phyloP scores from a whole-genome alignment of 2,888 invertebrate genomes.

The Dyspetes luteomarginatus region DNA sequence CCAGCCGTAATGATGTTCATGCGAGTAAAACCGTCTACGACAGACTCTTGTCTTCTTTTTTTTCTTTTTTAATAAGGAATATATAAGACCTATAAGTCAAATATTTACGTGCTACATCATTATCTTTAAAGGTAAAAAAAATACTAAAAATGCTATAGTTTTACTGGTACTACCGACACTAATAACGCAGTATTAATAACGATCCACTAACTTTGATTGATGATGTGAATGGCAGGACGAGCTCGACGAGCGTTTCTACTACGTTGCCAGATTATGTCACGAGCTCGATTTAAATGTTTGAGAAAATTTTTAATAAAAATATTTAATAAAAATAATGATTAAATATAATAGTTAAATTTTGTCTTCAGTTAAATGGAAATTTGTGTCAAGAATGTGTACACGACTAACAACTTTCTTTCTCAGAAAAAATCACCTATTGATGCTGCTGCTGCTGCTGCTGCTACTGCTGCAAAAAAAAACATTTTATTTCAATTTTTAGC shows the following conservation, averaged over 20 bases:
- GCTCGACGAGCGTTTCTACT: slow-evolving; percentile 43
- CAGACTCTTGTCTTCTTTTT: background rate
- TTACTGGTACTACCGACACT: slow-evolving; percentile 58
- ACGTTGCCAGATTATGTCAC: slow-evolving; percentile 48
- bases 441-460: no score
- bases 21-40: slow-evolving; percentile 37
- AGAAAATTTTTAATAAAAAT: slow-evolving; percentile 56
- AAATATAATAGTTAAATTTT: no score
- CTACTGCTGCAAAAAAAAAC: no score
- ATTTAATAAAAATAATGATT: slow-evolving; percentile 7
- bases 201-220: slow-evolving; percentile 59
- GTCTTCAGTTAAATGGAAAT: background rate
- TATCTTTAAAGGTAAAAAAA: slow-evolving; percentile 24
- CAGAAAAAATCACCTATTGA: no score
- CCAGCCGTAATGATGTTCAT: slow-evolving; percentile 51
- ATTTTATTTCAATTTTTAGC: no score
- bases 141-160: slow-evolving; percentile 27
- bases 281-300: slow-evolving; percentile 49
- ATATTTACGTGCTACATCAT: slow-evolving; percentile 58
- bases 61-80: slow-evolving; percentile 38
- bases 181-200: slow-evolving; percentile 62
- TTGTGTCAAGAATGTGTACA: no score
- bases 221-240: slow-evolving; percentile 16
- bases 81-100: slow-evolving; percentile 39
- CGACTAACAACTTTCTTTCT: no score